Evolutionary conservation across 2,888 invertebrate genomes (phyloP), one percentile per base, ranked within the genome.

Genomic region (Lithophane leautieri): DNA sequence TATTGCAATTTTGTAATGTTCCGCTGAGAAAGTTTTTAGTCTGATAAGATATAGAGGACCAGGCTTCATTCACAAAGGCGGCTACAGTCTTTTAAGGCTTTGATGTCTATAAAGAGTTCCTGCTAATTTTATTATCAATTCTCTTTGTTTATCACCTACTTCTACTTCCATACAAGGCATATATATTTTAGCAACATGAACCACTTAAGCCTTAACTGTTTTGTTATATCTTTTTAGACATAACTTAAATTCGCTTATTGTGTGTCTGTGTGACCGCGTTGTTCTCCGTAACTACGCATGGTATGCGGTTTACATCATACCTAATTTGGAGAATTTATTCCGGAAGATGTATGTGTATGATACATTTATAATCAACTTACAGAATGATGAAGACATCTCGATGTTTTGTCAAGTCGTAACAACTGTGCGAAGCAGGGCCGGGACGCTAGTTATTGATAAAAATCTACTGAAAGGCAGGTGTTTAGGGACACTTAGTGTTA

Each of bases 1-100:
- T 84, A 85, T 79, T 82, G 60, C 84, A 86, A 74, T 81, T 63
- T 69, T 63, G 54, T 82, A 73, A 75, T 69, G 28, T 74, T 68
- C 42, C 28, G 65, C 60, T 47, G n/a, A 58, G 58, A 40, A 54
- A 56, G 60, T 68, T 84, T 73, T 72, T 61, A 50, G n/a, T n/a
- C 11, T 61, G 34, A 47, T 77, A 28, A 25, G 25, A 58, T 52
- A 42, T 22, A 52, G 14, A 22, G 22, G 22, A 16, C 28, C 9
- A 16, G 16, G 16, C 42, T 50, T 50, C 4, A 1, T 50, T 34
- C 19, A 34, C 19, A 44, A 52, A 50, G 14, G 22, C 4, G 28
- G 58, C 19, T 47, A 12, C 44, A 16, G 47, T 73, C 73, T 54
- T 16, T 28, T 47, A 6, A 44, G 6, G 16, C 11, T 52, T 19